Evolutionary conservation across 2,888 invertebrate species (phyloP).

Genomic region (Polymixis flavicincta): DNA sequence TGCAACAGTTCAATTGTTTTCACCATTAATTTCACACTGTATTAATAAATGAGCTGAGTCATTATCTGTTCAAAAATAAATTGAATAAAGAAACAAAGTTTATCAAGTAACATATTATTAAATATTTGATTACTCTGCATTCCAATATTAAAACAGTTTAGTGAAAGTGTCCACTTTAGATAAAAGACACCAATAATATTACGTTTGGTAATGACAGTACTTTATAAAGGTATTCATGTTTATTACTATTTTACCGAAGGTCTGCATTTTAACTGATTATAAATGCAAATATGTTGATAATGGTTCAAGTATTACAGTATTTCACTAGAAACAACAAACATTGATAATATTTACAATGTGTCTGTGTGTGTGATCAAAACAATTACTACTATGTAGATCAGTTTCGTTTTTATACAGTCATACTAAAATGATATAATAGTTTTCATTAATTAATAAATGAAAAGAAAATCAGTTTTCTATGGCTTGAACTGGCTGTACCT

Average conservation of each 20-base stretch:
- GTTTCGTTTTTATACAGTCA: not conserved
- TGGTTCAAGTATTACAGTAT: constrained; percentile 12
- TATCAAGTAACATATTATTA: not conserved
- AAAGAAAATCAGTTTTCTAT: not conserved
- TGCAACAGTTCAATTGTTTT: not conserved
- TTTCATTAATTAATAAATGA: not conserved
- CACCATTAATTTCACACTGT: not conserved
- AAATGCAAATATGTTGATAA: constrained; percentile 34
- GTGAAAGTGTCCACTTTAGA: not conserved
- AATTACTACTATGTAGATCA: constrained; percentile 31
- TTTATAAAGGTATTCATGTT: not conserved
- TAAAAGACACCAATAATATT: constrained; percentile 8
- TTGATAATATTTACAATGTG: constrained; percentile 33
- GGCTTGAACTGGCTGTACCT: not conserved
- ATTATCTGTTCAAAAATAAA: not conserved
- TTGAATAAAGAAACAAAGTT: not conserved
- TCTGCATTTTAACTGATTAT: constrained; percentile 37
- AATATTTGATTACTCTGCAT: not conserved
- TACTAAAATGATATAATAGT: not conserved
- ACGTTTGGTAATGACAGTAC: not conserved
- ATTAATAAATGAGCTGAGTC: not conserved
- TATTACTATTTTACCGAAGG: constrained; percentile 12
- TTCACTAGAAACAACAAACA: constrained; percentile 32
- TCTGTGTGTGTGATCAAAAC: constrained; percentile 28
- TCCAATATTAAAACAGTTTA: constrained; percentile 1